These are phyloP conservation scores for Hydrocynus forskahlii DNA, from an alignment of 2,797 vertebrate genomes.

Conservation along the genomic window DNA sequence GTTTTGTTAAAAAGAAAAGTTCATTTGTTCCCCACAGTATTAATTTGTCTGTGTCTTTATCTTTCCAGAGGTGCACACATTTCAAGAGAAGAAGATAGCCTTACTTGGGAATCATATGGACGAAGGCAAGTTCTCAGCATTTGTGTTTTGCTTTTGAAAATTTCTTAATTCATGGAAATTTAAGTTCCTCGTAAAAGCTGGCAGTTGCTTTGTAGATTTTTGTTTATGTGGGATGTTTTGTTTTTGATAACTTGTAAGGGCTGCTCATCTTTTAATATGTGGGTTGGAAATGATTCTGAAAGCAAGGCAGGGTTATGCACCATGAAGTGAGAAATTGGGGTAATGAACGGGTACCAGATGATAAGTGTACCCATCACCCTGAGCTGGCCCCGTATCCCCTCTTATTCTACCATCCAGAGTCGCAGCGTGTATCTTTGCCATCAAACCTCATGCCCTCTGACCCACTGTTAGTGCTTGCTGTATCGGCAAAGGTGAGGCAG, in stretches of 20 bases:
- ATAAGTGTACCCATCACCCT: not conserved
- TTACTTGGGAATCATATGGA: conserved; percentile 87
- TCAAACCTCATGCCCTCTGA: conserved; percentile 13
- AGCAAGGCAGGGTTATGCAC: not conserved
- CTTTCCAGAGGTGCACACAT: conserved; percentile 78
- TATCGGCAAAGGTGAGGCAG: not conserved
- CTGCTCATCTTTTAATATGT: not conserved
- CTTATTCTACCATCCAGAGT: conserved; percentile 11
- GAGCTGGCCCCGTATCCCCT: conserved; percentile 14
- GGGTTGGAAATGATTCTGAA: not conserved
- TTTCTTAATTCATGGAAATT: not conserved
- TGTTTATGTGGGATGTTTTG: not conserved
- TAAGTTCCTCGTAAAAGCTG: not conserved
- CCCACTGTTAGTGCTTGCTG: not conserved
- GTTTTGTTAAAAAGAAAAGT: conserved; percentile 30
- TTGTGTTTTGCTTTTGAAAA: conserved; percentile 20
- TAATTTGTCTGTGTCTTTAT: conserved; percentile 29
- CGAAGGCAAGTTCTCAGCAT: conserved; percentile 76
- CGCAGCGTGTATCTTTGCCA: conserved; percentile 11
- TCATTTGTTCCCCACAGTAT: not conserved
- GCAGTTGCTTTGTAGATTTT: not conserved
- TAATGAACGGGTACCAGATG: not conserved
- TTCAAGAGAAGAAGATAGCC: conserved; percentile 82
- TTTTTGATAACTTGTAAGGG: not conserved
- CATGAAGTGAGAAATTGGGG: not conserved